Evolutionary conservation across 2,888 invertebrate species (phyloP).

Genomic region (Mesodorylaimus sp.): DNA sequence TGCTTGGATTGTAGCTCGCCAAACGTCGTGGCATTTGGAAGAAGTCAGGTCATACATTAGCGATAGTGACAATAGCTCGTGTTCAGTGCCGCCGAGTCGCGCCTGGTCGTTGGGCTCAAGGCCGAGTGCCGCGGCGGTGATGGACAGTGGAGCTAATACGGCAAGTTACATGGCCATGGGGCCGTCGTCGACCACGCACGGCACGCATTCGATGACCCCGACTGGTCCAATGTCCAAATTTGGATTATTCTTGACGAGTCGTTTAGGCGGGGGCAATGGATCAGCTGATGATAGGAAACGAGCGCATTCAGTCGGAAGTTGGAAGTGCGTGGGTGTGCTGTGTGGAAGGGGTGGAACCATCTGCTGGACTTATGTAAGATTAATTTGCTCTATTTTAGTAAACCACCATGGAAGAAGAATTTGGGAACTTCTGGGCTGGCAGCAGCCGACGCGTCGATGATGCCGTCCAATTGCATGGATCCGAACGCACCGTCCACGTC

Average conservation of each 20-base stretch:
- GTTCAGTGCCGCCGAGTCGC: conserved; percentile 31
- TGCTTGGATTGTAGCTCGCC: conserved; percentile 3
- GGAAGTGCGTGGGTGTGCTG: background rate
- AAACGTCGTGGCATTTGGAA: conserved; percentile 6
- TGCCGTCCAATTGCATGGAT: too few relatives aligned
- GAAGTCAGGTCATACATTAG: conserved; percentile 9
- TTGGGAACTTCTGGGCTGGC: too few relatives aligned
- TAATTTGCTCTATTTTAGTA: too few relatives aligned
- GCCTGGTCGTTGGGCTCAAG: conserved; percentile 70
- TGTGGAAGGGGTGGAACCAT: too few relatives aligned
- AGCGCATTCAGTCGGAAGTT: conserved; percentile 1
- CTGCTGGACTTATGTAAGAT: too few relatives aligned
- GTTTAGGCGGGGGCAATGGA: too few relatives aligned
- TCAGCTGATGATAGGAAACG: background rate
- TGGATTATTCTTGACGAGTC: background rate
- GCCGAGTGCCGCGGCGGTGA: conserved; percentile 38
- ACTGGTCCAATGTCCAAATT: background rate
- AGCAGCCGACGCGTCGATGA: too few relatives aligned
- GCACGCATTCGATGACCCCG: background rate
- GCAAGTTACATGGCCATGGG: background rate
- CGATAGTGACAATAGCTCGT: background rate
- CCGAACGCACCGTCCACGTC: too few relatives aligned
- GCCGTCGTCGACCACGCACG: background rate
- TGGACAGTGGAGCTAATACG: background rate
- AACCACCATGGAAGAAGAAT: too few relatives aligned